Percentiles rank a stretch among this genome's conserved stretches.
phyloP scores from a whole-genome alignment of 2,888 invertebrate species.

The Noctua fimbriata region DNA sequence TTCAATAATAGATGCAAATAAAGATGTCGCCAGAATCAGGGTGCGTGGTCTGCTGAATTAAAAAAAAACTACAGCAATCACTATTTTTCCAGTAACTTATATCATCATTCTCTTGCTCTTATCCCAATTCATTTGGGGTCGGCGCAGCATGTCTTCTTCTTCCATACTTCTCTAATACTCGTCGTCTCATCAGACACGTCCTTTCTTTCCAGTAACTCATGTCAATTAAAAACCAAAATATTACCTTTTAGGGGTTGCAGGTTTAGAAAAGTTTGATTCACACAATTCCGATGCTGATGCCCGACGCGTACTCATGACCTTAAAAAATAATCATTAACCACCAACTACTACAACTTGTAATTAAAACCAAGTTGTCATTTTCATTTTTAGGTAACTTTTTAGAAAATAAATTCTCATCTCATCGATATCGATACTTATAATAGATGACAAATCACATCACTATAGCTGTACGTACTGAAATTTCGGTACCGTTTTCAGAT shows the following conservation, averaged over 20 bases:
- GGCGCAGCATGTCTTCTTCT: no score
- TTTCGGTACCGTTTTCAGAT: slow-evolving; percentile 21
- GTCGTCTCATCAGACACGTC: no score
- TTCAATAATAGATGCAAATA: slow-evolving; percentile 67
- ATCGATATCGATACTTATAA: slow-evolving; percentile 42
- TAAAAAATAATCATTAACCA: slow-evolving; percentile 1
- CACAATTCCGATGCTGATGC: neutral
- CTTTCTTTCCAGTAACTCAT: neutral
- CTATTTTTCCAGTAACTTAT: neutral
- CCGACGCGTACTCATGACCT: slow-evolving; percentile 7
- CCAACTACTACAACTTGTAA: no score
- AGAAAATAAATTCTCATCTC: neutral
- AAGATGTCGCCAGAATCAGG: slow-evolving; percentile 24
- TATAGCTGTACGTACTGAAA: slow-evolving; percentile 4
- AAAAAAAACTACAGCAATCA: slow-evolving; percentile 13
- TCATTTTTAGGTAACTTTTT: neutral
- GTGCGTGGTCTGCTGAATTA: slow-evolving; percentile 36
- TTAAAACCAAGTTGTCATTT: neutral
- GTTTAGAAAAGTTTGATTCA: neutral
- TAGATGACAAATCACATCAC: slow-evolving; percentile 18
- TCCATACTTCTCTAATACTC: no score
- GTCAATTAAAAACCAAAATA: neutral
- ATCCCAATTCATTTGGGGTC: no score
- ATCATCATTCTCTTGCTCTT: no score
- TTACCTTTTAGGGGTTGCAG: slow-evolving; percentile 11